Conservation (phyloP, 2,888 invertebrate genomes). For the Ormyrus thymus region DNA sequence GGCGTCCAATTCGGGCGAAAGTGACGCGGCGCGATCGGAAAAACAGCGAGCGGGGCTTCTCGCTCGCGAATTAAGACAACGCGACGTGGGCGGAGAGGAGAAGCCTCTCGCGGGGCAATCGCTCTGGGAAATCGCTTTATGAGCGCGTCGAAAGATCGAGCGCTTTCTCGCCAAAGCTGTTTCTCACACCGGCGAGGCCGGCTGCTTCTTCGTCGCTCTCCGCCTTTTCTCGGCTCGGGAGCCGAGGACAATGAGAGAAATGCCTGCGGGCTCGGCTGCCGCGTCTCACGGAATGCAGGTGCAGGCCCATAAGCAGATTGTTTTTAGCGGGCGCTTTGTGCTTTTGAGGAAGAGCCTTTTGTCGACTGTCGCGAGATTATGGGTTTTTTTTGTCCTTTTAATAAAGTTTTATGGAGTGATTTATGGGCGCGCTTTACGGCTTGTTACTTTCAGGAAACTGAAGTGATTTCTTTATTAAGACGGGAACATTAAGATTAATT, state of each 20-base stretch:
- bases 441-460: no score
- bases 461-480: no score
- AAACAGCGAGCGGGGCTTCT: constrained; percentile 16
- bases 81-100: not conserved
- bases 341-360: not conserved
- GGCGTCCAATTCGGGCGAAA: constrained; percentile 21
- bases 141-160: constrained; percentile 46
- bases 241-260: constrained; percentile 33
- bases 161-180: constrained; percentile 47
- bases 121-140: constrained; percentile 51
- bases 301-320: not conserved
- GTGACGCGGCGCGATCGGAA: constrained; percentile 20
- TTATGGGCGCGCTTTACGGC: no score
- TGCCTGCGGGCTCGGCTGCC: not conserved
- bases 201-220: not conserved
- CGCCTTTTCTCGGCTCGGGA: not conserved
- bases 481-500: no score
- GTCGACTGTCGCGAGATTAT: not conserved
- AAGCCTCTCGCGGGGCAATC: constrained; percentile 26
- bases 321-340: not conserved
- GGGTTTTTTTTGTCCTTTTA: not conserved
- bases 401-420: not conserved
- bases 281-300: constrained; percentile 15
- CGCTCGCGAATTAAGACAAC: constrained; percentile 39
- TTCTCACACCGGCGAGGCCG: constrained; percentile 28